Conservation (phyloP, 2,797 vertebrate species). For the Xerus rutilus region DNA sequence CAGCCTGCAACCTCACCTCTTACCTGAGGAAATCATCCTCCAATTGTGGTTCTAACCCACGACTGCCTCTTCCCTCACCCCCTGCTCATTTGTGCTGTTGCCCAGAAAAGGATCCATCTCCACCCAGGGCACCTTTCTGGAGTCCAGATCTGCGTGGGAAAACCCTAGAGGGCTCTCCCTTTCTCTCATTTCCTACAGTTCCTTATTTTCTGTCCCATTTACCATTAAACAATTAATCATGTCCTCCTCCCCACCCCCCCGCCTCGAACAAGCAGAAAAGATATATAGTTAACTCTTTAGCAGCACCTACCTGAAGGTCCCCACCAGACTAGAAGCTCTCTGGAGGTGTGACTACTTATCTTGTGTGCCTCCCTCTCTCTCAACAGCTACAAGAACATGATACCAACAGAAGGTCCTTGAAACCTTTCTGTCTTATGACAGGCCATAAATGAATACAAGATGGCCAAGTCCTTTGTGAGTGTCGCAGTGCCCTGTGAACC, state of each 20-base stretch:
- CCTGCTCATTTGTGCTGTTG: fast-evolving
- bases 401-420: fast-evolving
- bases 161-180: conserved; percentile 6
- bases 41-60: fast-evolving
- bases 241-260: neutral
- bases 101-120: neutral
- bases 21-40: fast-evolving
- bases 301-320: neutral
- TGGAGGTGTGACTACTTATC: fast-evolving
- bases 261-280: neutral
- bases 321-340: neutral
- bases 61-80: neutral
- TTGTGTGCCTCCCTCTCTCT: too few relatives aligned
- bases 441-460: neutral
- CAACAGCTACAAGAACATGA: neutral
- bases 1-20: neutral
- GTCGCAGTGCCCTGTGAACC: neutral
- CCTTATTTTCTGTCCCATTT: conserved; percentile 70
- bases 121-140: neutral
- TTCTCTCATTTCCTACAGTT: conserved; percentile 21
- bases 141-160: neutral
- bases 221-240: conserved; percentile 62
- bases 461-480: neutral
- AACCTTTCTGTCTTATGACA: too few relatives aligned
- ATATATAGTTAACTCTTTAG: neutral